Base-by-base conservation (phyloP, 2,888 invertebrate genomes). In the Dolichomitus sp. region DNA sequence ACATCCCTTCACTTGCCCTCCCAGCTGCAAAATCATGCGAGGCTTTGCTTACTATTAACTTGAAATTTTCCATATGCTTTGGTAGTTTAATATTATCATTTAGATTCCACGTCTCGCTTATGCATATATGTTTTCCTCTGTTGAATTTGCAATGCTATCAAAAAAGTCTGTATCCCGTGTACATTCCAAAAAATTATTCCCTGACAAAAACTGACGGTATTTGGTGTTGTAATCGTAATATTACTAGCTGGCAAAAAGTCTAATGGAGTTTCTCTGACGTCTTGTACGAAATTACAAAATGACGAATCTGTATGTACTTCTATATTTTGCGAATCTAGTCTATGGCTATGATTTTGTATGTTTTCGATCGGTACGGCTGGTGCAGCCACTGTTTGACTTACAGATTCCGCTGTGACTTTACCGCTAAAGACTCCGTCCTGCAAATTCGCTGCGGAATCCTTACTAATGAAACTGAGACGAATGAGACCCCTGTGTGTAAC, bases 161-260 rank as follows among this genome's bases (percentile, higher is more conserved):
- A 65, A 19, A 74, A 74, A 17, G 52, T 65, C 12, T 54, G 74
- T n/a, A 74, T 17, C 33, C 65, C 74, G 17, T 65, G 74, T 0
- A 54, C 65, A 19, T 74, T 74, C 74, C 74, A 74, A 65, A 74
- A 74, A 27, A 74, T 30, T 17, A 74, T 54, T 12, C 37, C 30
- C 33, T 48, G 61, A 42, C 52, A 12, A 7, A 4, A n/a, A 30
- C 2, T 14, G 48, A 48, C 23, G 1, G 12, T 11, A 6, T 19
- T 11, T 23, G 12, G 9, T 11, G 14, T 11, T 52, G 23, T 11
- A 4, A 23, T 23, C 23, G 6, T 6, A 3, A 23, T 1, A 52
- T 52, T 52, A 5, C 23, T 23, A 23, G 23, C 23, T 52, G 23
- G 9, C 11, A 11, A 23, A 9, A 23, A 23, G 23, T 50, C 9